phyloP scores from a whole-genome alignment of 35 echinoderm and acorn worm genomes.

The Heliocidaris tuberculata region DNA sequence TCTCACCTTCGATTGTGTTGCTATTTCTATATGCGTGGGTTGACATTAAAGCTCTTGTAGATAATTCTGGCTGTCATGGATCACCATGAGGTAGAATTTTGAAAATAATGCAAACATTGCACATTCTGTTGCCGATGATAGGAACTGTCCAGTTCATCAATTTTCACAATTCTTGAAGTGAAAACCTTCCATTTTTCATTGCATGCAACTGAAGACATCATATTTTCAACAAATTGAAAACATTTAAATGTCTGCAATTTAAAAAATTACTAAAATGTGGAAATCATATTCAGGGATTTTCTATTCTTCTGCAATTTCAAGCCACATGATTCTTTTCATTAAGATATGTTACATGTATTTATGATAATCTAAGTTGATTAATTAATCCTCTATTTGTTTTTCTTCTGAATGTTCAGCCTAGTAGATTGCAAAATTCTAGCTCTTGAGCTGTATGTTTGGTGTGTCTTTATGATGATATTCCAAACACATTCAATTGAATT shows the following conservation, averaged over 20 bases:
- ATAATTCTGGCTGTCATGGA: not conserved
- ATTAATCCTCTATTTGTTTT: not conserved
- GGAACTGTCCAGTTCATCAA: not conserved
- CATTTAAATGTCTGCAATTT: not conserved
- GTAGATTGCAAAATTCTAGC: not conserved
- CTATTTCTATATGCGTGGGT: not conserved
- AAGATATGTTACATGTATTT: not conserved
- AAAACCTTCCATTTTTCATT: not conserved
- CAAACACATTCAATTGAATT: not conserved
- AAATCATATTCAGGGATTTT: not conserved
- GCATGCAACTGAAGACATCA: not conserved
- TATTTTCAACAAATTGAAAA: not conserved
- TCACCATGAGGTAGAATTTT: not conserved
- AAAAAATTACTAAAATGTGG: not conserved
- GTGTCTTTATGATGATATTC: not conserved
- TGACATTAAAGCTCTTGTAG: not conserved
- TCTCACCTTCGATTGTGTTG: not conserved
- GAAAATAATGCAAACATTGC: not conserved
- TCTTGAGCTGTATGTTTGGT: not conserved
- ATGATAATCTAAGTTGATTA: too few species aligned
- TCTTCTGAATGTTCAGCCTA: not conserved
- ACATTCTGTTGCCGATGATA: not conserved
- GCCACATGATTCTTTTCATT: not conserved
- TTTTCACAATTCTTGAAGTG: not conserved
- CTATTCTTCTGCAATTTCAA: not conserved